Evolutionary conservation across 1,140 invertebrate species (phyloP).

Genomic region (Mizuhopecten yessoensis): DNA sequence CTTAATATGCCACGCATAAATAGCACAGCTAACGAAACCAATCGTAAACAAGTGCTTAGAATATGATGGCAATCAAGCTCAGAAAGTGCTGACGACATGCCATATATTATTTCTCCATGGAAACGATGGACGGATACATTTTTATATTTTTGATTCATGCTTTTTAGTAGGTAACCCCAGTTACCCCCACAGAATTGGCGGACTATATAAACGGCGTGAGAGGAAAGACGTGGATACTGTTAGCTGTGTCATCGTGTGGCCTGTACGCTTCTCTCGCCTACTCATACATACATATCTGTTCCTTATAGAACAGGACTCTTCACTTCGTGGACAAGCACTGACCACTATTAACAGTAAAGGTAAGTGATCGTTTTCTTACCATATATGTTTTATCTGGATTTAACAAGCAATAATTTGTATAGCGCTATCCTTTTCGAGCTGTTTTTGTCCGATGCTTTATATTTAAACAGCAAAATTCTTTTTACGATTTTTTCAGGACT

Average conservation of each 20-base stretch:
- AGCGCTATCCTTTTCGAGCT: no score
- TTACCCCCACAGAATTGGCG: constrained; percentile 29
- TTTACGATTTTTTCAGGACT: no score
- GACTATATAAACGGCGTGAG: not conserved
- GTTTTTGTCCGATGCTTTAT: no score
- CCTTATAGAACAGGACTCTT: not conserved
- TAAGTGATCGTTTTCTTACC: not conserved
- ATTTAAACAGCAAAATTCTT: no score
- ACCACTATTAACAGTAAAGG: not conserved
- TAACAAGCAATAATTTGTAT: no score
- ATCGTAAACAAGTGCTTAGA: not conserved
- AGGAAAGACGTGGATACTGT: not conserved
- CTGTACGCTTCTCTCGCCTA: no score
- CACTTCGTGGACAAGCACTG: not conserved
- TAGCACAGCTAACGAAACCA: not conserved
- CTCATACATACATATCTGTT: not conserved
- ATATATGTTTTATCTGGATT: no score
- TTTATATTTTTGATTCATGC: constrained; percentile 40
- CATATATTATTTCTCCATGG: not conserved
- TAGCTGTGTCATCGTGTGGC: not conserved
- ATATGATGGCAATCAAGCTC: not conserved
- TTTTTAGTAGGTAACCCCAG: not conserved
- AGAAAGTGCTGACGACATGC: constrained; percentile 1
- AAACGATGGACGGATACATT: not conserved
- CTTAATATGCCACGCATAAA: not conserved